Conservation (phyloP, 2,888 invertebrate genomes). For the Calameuta idolon region DNA sequence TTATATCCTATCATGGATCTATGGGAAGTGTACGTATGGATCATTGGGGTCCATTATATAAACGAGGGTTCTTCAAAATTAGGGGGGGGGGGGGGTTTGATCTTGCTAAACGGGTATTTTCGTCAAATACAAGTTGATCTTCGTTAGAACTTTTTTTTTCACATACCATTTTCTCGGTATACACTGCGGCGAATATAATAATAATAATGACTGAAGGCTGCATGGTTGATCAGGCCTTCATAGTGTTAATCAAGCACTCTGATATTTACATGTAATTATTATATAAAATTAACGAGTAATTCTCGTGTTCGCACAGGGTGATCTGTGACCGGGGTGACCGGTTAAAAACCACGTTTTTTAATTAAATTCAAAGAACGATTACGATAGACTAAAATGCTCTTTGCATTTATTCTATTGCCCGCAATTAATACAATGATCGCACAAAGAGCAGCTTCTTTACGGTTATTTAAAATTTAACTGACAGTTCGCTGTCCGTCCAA, state of each 20-base stretch:
- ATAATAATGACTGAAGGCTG: constrained; percentile 53
- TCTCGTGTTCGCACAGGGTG: constrained; percentile 21
- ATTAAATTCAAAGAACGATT: background rate
- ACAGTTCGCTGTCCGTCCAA: background rate
- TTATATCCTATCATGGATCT: constrained; percentile 24
- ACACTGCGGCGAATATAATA: constrained; percentile 20
- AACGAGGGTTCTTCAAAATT: constrained; percentile 5
- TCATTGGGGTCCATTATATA: constrained; percentile 10
- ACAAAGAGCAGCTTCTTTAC: background rate
- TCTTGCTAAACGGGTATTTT: constrained; percentile 24
- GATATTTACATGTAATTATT: constrained; percentile 22
- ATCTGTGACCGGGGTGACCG: background rate
- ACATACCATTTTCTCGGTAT: background rate
- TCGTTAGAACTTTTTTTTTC: background rate
- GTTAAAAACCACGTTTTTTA: background rate
- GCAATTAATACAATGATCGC: too few species aligned
- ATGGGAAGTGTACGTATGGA: constrained; percentile 15
- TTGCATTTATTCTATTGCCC: background rate
- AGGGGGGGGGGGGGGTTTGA: constrained; percentile 5
- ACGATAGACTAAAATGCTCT: background rate
- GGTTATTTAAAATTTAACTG: background rate
- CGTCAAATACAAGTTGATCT: constrained; percentile 19
- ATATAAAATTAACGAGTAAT: constrained; percentile 17
- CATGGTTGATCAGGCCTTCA: constrained; percentile 58
- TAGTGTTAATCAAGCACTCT: constrained; percentile 14